A percentile compares a stretch with the other conserved stretches of the same genome.
Evolutionary conservation across 2,888 invertebrate genomes (phyloP).

Genomic region (Cantharis nigra): DNA sequence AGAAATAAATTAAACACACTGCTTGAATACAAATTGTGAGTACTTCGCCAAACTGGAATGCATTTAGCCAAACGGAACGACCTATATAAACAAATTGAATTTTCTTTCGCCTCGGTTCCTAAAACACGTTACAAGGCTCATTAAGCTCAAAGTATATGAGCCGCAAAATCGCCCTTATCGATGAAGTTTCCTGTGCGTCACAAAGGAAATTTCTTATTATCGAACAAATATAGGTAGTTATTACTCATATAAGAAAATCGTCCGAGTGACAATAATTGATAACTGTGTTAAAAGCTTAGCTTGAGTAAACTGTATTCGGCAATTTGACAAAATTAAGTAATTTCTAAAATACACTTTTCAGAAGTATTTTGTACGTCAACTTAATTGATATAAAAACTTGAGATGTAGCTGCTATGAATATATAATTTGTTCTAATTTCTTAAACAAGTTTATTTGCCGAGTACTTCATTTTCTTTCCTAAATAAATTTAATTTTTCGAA

Average conservation of each 20-base stretch:
- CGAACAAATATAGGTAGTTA: slow-evolving; percentile 4
- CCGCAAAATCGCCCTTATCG: slow-evolving; percentile 32
- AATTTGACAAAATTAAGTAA: background rate
- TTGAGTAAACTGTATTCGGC: background rate
- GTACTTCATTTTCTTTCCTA: background rate
- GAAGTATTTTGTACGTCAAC: background rate
- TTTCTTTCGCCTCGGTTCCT: slow-evolving; percentile 31
- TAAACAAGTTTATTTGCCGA: background rate
- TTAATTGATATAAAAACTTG: background rate
- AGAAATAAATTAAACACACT: slow-evolving; percentile 29
- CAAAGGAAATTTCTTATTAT: slow-evolving; percentile 24
- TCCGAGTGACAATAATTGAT: background rate
- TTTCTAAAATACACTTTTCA: background rate
- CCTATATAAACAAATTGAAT: slow-evolving; percentile 33
- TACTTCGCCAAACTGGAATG: slow-evolving; percentile 30
- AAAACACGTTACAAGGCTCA: slow-evolving; percentile 32
- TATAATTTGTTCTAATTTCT: background rate
- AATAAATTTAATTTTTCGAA: background rate
- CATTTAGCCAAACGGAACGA: slow-evolving; percentile 32
- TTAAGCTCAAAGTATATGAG: slow-evolving; percentile 31
- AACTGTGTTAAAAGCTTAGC: background rate
- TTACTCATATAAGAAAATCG: slow-evolving; percentile 1
- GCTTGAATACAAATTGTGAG: slow-evolving; percentile 30
- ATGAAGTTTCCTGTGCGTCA: slow-evolving; percentile 21
- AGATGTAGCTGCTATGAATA: background rate